Conservation (phyloP, 2,888 invertebrate species). For the Perithous albicinctus region DNA sequence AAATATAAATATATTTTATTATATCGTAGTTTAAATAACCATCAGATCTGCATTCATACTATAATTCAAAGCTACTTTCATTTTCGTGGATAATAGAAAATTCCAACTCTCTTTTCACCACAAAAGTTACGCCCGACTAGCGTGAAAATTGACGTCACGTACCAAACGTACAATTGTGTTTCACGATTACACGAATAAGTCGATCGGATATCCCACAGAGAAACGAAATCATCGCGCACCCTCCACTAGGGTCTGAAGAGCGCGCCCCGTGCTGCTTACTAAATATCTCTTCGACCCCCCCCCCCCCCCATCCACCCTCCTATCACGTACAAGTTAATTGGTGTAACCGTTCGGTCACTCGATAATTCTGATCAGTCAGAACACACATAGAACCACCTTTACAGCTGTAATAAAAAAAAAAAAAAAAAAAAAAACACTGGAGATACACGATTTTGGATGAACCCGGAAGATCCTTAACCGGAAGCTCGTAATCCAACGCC, state of each 20-base stretch:
- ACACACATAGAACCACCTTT: background rate
- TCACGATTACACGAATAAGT: slow-evolving; percentile 55
- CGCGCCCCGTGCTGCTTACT: slow-evolving; percentile 60
- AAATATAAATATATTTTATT: too few species aligned
- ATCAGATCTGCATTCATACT: background rate
- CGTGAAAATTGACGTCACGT: slow-evolving; percentile 56
- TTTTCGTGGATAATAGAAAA: background rate
- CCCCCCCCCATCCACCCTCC: slow-evolving; percentile 24
- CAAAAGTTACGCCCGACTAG: background rate
- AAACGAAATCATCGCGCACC: slow-evolving; percentile 60
- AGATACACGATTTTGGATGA: background rate
- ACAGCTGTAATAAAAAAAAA: slow-evolving; percentile 23
- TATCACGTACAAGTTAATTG: slow-evolving; percentile 49
- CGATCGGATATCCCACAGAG: slow-evolving; percentile 40
- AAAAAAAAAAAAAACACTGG: too few species aligned
- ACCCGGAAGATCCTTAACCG: background rate
- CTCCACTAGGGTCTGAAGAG: slow-evolving; percentile 17
- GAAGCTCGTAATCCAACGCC: background rate
- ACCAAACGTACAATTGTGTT: slow-evolving; percentile 52
- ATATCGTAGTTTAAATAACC: too few species aligned
- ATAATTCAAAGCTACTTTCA: background rate
- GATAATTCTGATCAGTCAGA: slow-evolving; percentile 40
- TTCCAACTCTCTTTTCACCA: background rate
- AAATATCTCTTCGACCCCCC: slow-evolving; percentile 50
- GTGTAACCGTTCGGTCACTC: slow-evolving; percentile 29